Conservation (phyloP, 2,797 vertebrate species). For the Menidia menidia region DNA sequence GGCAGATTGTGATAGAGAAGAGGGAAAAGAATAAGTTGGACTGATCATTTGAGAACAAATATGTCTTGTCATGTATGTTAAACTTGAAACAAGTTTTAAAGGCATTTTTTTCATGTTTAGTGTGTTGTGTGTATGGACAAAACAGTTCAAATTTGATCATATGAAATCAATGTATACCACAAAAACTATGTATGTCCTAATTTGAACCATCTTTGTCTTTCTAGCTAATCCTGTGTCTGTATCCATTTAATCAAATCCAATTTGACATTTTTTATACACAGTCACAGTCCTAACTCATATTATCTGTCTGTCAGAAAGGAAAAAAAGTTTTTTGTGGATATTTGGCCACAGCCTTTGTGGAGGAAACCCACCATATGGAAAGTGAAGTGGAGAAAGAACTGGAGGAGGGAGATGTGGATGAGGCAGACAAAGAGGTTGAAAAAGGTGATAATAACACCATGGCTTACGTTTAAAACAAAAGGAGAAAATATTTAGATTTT, state of each 20-base stretch:
- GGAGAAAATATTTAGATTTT: neutral
- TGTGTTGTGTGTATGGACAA: too few relatives aligned
- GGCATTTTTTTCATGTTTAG: too few relatives aligned
- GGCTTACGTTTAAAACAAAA: neutral
- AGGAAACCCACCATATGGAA: conserved; percentile 11
- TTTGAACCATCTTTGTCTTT: too few relatives aligned
- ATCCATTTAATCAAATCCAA: neutral
- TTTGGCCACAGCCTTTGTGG: conserved; percentile 23
- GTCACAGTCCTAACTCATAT: neutral
- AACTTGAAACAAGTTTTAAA: too few relatives aligned
- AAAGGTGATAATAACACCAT: conserved; percentile 19
- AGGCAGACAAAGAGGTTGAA: conserved; percentile 8
- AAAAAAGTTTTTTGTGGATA: conserved; percentile 39
- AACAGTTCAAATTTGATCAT: too few relatives aligned
- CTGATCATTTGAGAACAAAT: neutral
- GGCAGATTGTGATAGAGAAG: neutral
- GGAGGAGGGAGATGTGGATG: conserved; percentile 2
- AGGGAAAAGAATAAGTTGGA: neutral
- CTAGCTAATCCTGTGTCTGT: neutral
- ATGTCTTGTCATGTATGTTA: neutral
- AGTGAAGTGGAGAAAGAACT: conserved; percentile 2
- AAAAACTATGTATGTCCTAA: too few relatives aligned
- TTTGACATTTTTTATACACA: neutral
- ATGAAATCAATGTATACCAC: too few relatives aligned
- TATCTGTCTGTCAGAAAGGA: neutral